Base-by-base conservation (phyloP, 2,113 vertebrate genomes). In the Semicossyphus pulcher region DNA sequence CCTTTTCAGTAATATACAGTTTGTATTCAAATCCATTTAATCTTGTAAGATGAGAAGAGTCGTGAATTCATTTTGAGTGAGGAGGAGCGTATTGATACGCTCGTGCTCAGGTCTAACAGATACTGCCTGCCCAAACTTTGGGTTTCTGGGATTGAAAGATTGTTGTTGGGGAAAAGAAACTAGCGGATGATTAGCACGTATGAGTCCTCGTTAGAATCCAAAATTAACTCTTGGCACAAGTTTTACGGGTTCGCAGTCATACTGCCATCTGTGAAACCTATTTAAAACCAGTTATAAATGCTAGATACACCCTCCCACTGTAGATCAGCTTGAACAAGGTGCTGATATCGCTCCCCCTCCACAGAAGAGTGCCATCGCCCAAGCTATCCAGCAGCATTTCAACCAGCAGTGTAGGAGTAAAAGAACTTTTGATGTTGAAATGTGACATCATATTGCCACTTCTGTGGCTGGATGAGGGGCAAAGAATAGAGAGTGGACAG, bases 1-100 rank as follows among this genome's bases (percentile, higher is more conserved):
- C 86, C 80, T 37, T 78, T 90, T 86, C 74, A 84, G 28, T 25
- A 66, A 71, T 74, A 85, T 81, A 70, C 52, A 73, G 18, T n/a
- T n/a, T n/a, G n/a, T 32, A 72, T 41, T 36, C 23, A 56, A 21
- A 39, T 39, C 32, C 63, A 49, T 89, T 68, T 59, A 75, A 79
- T 62, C 85, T 74, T 90, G 83, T 76, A 81, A 66, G 52, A 37
- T 52, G 49, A 76, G 54, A 72, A 29, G 69, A 44, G 58, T 51
- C 16, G 12, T 29, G 36, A 10, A 49, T 69, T 64, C 53, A 39
- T 61, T 28, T 25, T 18, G 31, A 66, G 62, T 61, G 66, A 80
- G 52, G 49, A 63, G 79, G 63, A 79, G 81, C 63, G 44, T 37
- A 45, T 34, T 57, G 26, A 47, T 62, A 51, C 36, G 32, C 45